Base-by-base conservation (phyloP, 53 echinoderm and acorn worm species). In the Paelopatides confundens region DNA sequence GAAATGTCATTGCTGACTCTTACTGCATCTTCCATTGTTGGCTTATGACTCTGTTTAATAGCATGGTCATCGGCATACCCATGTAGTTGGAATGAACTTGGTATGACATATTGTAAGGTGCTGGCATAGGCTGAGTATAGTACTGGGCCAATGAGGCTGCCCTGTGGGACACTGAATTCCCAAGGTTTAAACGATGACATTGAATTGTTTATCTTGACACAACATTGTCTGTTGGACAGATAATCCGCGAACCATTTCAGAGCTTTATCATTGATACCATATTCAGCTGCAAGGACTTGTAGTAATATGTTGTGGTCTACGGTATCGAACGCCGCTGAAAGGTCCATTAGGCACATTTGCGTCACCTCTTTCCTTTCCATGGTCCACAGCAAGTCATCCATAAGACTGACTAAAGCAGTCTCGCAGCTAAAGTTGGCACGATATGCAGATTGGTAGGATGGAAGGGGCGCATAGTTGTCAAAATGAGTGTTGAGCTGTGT, bases 351-450 rank as follows among this genome's bases (percentile, higher is more conserved):
- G 24, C 17, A 17, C 31, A 67, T 14, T 24, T 21, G 67, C 31
- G 67, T 9, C 21, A 24, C 31, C 4, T 31, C 6, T 31, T 67
- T 11, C 7, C 18, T 18, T 7, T 67, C 68, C 68, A 67, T 67
- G 30, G 3, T 18, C 68, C 32, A 34, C 5, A 81, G 58, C 26
- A 49, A 27, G 58, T 81, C 82, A 17, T 81, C 39, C 23, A 43
- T 54, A 5, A 81, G 28, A 12, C 39, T 81, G 4, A 81, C 82
- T 24, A 81, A 54, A 29, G 82, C 82, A 17, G 82, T 81, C 33
- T 81, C 54, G 10, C 46, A 38, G 82, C 82, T 81, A 32, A 15
- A 23, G 21, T 21, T 24, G 17, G 26, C 23, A 14, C 51, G 82
- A 28, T 52, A 81, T 28, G 51, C 82, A 53, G 29, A 29, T 32